These are phyloP conservation scores for Guaruba guarouba DNA, from an alignment of 2,113 vertebrate species.

Conservation along the genomic window DNA sequence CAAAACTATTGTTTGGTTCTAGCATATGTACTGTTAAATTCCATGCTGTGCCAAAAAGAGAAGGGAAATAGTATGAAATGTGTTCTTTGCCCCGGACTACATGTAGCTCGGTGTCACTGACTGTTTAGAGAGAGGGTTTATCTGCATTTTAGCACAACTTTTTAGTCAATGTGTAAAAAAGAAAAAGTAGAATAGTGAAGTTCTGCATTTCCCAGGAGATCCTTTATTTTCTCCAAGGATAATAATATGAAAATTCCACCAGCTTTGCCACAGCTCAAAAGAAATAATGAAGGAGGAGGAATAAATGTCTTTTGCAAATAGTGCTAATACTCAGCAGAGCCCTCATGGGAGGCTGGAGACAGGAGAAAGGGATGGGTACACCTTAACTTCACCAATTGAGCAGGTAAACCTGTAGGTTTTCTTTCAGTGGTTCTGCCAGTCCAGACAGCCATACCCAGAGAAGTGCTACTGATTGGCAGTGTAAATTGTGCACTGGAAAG, in stretches of 20 bases:
- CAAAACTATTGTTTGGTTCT: conserved; percentile 17
- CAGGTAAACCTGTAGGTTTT: neutral
- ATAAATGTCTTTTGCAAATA: neutral
- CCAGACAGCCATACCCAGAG: neutral
- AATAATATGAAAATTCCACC: neutral
- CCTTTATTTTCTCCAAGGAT: neutral
- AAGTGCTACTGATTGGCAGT: neutral
- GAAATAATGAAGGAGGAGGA: neutral
- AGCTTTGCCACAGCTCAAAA: neutral
- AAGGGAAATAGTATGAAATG: neutral
- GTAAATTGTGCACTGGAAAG: neutral
- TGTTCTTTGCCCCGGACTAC: neutral
- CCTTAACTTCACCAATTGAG: neutral
- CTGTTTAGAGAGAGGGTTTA: neutral
- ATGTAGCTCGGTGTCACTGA: accelerated
- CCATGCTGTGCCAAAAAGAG: neutral
- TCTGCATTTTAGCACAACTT: neutral
- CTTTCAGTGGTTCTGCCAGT: neutral
- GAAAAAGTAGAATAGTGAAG: neutral
- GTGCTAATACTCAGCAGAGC: neutral
- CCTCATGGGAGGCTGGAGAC: neutral
- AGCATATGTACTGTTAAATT: neutral
- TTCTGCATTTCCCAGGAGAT: neutral
- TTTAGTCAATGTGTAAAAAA: neutral
- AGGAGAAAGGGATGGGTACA: neutral